Base-by-base conservation (phyloP, 2,797 vertebrate species). In the Passerculus sandwichensis region DNA sequence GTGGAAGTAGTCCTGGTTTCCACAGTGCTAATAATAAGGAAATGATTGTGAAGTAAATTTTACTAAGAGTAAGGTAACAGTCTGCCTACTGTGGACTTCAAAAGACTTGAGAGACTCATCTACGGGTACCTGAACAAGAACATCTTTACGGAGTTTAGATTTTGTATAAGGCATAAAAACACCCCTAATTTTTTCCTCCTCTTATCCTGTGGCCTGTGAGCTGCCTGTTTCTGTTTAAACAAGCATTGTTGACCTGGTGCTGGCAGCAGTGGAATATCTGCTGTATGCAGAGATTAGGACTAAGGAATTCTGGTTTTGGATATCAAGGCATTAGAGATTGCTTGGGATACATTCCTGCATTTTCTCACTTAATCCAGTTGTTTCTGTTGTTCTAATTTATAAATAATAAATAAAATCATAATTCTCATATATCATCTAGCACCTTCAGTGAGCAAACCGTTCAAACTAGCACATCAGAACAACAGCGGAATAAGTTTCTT, bases 401-500 rank as follows among this genome's bases (percentile, higher is more conserved):
- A 87, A 91, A 93, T 65, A 87, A 88, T 88, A 80, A 73, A 72
- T 47, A 30, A 57, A 50, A 36, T 26, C 0, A 1, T n/a, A 77
- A 44, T n/a, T 87, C n/a, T 74, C 4, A 32, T 36, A 13, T 91
- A 32, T 80, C 10, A 76, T 91, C 23, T 81, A 72, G 38, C 23
- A 54, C 17, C 29, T 9, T 57, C 53, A 15, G 26, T 85, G 45
- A 72, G 19, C 56, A 92, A 92, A 50, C 59, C 34, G 44, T 82
- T 65, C 48, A 89, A 65, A 80, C 40, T 73, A 85, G 89, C 69
- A 65, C 10, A 90, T 85, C 67, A 60, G 66, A 53, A 78, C 27
- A 71, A 91, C 54, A 93, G 79, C 85, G 87, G 85, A 96, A 34
- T 42, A 25, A 83, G 34, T 91, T 96, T 87, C 73, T 96, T 97